phyloP scores from a whole-genome alignment of 2,888 invertebrate species.

The Melinaea marsaeus region DNA sequence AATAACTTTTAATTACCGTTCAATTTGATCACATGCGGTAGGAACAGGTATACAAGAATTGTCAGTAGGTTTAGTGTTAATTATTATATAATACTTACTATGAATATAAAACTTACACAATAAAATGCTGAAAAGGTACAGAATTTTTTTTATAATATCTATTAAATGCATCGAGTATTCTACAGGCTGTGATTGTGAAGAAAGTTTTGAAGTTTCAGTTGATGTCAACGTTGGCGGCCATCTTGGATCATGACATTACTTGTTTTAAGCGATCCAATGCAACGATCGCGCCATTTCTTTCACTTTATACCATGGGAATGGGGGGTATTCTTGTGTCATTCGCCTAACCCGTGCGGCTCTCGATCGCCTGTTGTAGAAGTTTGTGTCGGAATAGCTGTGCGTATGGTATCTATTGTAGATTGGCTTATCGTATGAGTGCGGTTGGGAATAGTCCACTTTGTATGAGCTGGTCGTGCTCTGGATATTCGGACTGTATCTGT shows the following conservation, averaged over 20 bases:
- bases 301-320: slow-evolving; percentile 89
- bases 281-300: slow-evolving; percentile 82
- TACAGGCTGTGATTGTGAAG: slow-evolving; percentile 29
- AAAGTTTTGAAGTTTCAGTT: slow-evolving; percentile 52
- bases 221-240: slow-evolving; percentile 67
- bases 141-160: slow-evolving; percentile 16
- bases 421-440: slow-evolving; percentile 65
- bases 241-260: no score
- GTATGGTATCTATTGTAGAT: slow-evolving; percentile 70
- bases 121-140: slow-evolving; percentile 25
- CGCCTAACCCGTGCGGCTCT: slow-evolving; percentile 60
- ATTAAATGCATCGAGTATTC: slow-evolving; percentile 32
- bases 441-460: slow-evolving; percentile 74
- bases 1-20: no score
- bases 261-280: slow-evolving; percentile 82
- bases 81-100: slow-evolving; percentile 7
- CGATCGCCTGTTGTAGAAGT: slow-evolving; percentile 69
- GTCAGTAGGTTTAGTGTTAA: no score
- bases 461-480: slow-evolving; percentile 71
- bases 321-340: slow-evolving; percentile 73
- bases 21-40: no score
- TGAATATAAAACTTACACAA: slow-evolving; percentile 25
- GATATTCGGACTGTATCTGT: slow-evolving; percentile 58
- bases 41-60: no score
- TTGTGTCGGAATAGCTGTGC: slow-evolving; percentile 56